Percentiles rank a stretch among this genome's conserved stretches.
phyloP scores from a whole-genome alignment of 1,140 invertebrate genomes.

The Leptinotarsa undecemlineata region DNA sequence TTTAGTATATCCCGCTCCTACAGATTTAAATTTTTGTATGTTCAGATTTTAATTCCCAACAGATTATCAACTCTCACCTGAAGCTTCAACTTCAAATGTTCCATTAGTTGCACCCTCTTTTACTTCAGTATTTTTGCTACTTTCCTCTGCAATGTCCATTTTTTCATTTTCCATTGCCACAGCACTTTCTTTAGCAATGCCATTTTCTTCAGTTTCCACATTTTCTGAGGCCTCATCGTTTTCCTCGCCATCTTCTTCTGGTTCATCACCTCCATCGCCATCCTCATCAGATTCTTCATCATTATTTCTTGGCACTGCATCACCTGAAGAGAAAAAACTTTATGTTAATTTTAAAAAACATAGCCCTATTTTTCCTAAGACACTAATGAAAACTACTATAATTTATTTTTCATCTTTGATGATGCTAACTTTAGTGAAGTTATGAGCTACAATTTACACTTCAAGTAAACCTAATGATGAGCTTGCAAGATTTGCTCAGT shows the following conservation, averaged over 20 bases:
- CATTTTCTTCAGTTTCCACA: conserved; percentile 33
- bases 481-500: too few relatives aligned
- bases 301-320: conserved; percentile 51
- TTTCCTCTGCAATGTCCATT: not conserved
- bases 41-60: too few relatives aligned
- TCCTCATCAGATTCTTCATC: conserved; percentile 51
- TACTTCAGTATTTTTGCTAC: not conserved
- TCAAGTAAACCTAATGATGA: too few relatives aligned
- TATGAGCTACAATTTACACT: too few relatives aligned
- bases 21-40: too few relatives aligned
- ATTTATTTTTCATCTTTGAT: too few relatives aligned
- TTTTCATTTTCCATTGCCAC: not conserved
- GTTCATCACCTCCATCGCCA: conserved; percentile 43
- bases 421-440: too few relatives aligned
- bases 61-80: not conserved
- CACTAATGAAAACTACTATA: too few relatives aligned
- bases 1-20: too few relatives aligned
- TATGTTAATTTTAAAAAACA: too few relatives aligned
- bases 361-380: too few relatives aligned
- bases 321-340: conserved; percentile 31
- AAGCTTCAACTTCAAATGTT: conserved; percentile 30
- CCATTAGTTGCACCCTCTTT: conserved; percentile 41
- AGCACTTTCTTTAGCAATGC: not conserved
- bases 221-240: conserved; percentile 41
- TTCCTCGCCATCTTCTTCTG: conserved; percentile 53